phyloP scores from a whole-genome alignment of 2,797 vertebrate species.

The Cephalopachus bancanus region DNA sequence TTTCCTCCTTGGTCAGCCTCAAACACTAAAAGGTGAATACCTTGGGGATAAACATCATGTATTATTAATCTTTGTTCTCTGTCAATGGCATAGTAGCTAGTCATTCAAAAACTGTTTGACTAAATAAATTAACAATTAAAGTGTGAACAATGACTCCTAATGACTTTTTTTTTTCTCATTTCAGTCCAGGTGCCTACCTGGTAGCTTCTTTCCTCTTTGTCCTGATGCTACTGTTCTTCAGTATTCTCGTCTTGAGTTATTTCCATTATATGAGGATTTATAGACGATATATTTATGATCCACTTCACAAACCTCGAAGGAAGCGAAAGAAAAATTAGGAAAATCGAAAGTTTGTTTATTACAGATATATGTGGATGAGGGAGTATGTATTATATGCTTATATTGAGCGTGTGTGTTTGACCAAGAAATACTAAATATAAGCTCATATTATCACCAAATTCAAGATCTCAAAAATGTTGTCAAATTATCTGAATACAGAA shows the following conservation, averaged over 20 bases:
- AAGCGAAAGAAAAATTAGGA: slow-evolving; percentile 59
- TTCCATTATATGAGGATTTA: slow-evolving; percentile 80
- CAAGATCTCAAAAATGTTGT: slow-evolving; percentile 60
- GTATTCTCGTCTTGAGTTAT: slow-evolving; percentile 80
- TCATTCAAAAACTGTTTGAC: not conserved
- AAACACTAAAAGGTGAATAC: not conserved
- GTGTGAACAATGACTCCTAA: not conserved
- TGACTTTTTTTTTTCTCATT: slow-evolving; percentile 50
- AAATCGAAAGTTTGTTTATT: not conserved
- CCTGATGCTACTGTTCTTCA: slow-evolving; percentile 70
- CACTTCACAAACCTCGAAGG: not conserved
- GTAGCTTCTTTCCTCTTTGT: slow-evolving; percentile 20
- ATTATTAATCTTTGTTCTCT: not conserved
- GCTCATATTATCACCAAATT: slow-evolving; percentile 8
- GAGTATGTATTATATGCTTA: not conserved
- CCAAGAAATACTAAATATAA: slow-evolving; percentile 51
- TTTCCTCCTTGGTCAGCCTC: slow-evolving; percentile 11
- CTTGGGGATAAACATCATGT: not conserved
- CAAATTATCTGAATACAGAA: slow-evolving; percentile 21
- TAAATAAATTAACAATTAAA: not conserved
- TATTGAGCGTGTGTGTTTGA: not conserved
- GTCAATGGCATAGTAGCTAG: not conserved
- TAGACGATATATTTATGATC: slow-evolving; percentile 42
- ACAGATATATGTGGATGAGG: not conserved
- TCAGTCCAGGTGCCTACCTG: slow-evolving; percentile 66